Conservation (phyloP, 2,113 vertebrate genomes). For the Petaurus breviceps region DNA sequence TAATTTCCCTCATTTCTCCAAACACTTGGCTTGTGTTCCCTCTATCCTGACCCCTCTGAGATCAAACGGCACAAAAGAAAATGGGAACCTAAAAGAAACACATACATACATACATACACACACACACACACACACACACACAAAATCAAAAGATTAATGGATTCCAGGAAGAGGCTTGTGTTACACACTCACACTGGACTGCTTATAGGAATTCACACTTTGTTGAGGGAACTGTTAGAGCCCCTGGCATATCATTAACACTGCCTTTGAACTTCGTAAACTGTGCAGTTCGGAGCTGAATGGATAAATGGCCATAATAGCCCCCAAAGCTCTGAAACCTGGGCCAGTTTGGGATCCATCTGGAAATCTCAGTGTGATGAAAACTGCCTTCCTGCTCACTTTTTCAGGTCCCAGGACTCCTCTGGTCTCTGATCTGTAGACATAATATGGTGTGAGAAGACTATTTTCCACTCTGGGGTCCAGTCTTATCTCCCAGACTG, state of each 20-base stretch:
- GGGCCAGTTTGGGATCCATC: slow-evolving; percentile 33
- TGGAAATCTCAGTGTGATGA: slow-evolving; percentile 78
- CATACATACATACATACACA: too few relatives aligned
- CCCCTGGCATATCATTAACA: not conserved
- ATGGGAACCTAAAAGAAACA: not conserved
- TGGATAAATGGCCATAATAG: slow-evolving; percentile 6
- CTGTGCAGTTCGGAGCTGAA: not conserved
- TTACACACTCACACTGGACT: not conserved
- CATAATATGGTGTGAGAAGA: slow-evolving; percentile 79
- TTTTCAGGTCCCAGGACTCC: slow-evolving; percentile 68
- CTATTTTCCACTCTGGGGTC: slow-evolving; percentile 76
- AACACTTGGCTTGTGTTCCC: not conserved
- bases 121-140: too few relatives aligned
- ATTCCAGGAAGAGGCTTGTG: slow-evolving; percentile 2
- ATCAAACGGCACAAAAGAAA: not conserved
- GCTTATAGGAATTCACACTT: not conserved
- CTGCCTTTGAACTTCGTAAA: not conserved
- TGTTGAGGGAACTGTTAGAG: slow-evolving; percentile 20
- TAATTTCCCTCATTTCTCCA: not conserved
- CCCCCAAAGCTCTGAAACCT: slow-evolving; percentile 7
- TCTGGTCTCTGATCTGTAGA: slow-evolving; percentile 74
- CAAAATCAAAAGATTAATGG: not conserved
- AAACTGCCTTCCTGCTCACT: slow-evolving; percentile 66
- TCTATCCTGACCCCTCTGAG: slow-evolving; percentile 16
- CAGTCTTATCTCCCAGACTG: slow-evolving; percentile 79